Evolutionary conservation across 2,797 vertebrate genomes (phyloP), one percentile per base, ranked within the genome.

Genomic region (Notamacropus eugenii): DNA sequence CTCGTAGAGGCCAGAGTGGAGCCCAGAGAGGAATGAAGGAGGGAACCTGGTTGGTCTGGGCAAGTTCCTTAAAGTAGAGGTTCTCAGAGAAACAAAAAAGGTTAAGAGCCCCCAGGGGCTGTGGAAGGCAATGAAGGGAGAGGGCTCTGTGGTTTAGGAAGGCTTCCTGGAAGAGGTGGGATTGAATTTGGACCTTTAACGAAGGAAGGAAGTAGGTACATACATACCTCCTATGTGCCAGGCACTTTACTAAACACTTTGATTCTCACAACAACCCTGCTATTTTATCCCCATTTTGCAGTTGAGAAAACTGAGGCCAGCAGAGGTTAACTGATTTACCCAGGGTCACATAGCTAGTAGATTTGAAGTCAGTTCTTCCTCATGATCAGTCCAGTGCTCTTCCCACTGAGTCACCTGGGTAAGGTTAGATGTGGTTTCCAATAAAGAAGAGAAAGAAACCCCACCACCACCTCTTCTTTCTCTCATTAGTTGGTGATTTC

Each of bases 401-500:
- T 34, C 34, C 14, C 34, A n/a, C 62, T 34, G 62, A 67, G 14
- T 34, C 31, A 67, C 34, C 62, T n/a, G n/a, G 62, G 62, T 67
- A 67, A 67, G 34, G 31, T 67, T n/a, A 67, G 34, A 1, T 67
- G 4, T n/a, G 5, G 14, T 67, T 67, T 67, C 62, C n/a, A 67
- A 67, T 34, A 58, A 58, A 28, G 57, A 58, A 28, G 24, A 58
- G 27, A 52, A 52, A 52, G 52, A 52, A 52, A 52, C 8, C 52
- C 52, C 52, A 5, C 52, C 52, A 52, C 5, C 52, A 52, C 5
- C 52, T 52, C 52, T 52, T 52, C 6, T 52, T 52, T 91, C 96
- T 11, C 14, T 87, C 62, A 57, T 74, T 95, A 97, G 3, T 90
- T 93, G 97, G 74, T 82, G 74, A 46, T 19, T 40, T 46, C 40